A percentile compares a stretch with the other conserved stretches of the same genome.
These are phyloP conservation scores for Petrocephalus schoutedeni DNA, from an alignment of 2,797 vertebrate genomes.

Conservation along the genomic window DNA sequence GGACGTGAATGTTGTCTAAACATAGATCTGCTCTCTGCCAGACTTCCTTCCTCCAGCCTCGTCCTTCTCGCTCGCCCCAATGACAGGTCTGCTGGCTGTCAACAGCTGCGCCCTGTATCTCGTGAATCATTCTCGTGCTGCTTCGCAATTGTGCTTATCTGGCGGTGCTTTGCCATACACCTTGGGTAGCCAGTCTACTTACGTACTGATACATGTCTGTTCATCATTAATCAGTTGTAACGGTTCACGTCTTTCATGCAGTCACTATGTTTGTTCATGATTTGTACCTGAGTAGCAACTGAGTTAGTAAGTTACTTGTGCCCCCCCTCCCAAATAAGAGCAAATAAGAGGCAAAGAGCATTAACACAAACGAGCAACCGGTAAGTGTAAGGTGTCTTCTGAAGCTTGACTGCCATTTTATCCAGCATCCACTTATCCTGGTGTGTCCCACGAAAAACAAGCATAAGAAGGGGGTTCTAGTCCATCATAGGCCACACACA, in stretches of 20 bases:
- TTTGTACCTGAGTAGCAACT: background rate
- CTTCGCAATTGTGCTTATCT: background rate
- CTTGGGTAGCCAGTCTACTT: background rate
- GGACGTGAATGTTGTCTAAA: background rate
- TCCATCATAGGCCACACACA: background rate
- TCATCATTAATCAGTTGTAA: background rate
- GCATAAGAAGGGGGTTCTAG: background rate
- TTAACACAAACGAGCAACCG: background rate
- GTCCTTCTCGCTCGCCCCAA: background rate
- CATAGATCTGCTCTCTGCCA: background rate
- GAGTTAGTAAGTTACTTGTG: background rate
- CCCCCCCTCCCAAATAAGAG: background rate
- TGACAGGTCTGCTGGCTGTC: background rate
- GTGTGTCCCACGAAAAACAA: background rate
- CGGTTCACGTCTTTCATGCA: background rate
- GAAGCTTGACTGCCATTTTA: background rate
- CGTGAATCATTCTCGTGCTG: background rate
- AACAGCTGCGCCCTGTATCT: background rate
- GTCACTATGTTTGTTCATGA: background rate
- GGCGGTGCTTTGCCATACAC: background rate
- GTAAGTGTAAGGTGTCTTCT: background rate
- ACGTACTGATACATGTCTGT: background rate
- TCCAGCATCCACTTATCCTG: background rate
- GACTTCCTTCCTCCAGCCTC: background rate
- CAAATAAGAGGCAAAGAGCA: background rate